Evolutionary conservation across 2,888 invertebrate species (phyloP).

Genomic region (Meliscaeva auricollis): DNA sequence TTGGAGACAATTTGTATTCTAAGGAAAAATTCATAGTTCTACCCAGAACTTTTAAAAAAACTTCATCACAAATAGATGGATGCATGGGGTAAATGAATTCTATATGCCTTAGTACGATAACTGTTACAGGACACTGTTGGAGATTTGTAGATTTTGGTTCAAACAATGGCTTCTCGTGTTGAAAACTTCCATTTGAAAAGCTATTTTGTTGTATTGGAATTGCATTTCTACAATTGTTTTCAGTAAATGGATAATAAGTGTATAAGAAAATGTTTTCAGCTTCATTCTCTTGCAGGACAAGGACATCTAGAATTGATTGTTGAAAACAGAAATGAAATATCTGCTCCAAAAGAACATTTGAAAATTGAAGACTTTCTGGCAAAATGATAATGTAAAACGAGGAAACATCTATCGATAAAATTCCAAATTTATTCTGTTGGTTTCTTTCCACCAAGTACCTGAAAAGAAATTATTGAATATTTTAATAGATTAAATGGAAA

Average conservation of each 20-base stretch:
- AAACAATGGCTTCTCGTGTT: background rate
- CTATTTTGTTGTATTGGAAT: background rate
- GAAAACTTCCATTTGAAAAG: constrained; percentile 1
- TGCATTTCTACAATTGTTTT: background rate
- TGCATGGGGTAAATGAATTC: background rate
- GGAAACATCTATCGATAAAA: background rate
- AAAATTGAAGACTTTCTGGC: background rate
- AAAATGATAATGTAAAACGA: background rate
- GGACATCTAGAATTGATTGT: background rate
- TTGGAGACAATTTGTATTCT: background rate
- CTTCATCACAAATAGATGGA: background rate
- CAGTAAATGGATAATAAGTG: constrained; percentile 10
- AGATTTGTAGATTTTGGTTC: background rate
- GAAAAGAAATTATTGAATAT: background rate
- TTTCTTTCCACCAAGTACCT: background rate
- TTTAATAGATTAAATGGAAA: no score
- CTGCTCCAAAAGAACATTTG: background rate
- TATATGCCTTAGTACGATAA: background rate
- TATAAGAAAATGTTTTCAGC: background rate
- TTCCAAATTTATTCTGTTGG: background rate
- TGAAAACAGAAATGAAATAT: constrained; percentile 5
- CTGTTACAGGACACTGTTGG: background rate
- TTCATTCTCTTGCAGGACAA: background rate
- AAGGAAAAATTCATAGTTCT: background rate
- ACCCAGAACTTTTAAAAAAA: background rate